Conservation (phyloP, 2,797 vertebrate species). For the Xiphophorus birchmanni region DNA sequence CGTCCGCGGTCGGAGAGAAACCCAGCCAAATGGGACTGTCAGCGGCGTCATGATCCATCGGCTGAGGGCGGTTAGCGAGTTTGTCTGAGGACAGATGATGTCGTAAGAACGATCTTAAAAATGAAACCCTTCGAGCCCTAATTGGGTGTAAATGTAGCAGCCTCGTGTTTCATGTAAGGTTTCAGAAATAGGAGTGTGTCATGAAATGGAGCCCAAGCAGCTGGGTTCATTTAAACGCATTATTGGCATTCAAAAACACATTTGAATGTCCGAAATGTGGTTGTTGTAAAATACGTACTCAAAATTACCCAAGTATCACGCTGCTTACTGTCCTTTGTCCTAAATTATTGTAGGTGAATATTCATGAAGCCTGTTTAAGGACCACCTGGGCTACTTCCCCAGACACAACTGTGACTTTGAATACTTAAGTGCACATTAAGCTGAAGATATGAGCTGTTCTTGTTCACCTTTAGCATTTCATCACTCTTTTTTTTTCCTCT, state of each 20-base stretch:
- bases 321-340: not conserved
- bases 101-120: not conserved
- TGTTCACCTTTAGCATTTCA: not conserved
- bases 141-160: not conserved
- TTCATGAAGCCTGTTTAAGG: slow-evolving; percentile 14
- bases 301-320: not conserved
- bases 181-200: not conserved
- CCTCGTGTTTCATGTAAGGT: not conserved
- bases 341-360: slow-evolving; percentile 36
- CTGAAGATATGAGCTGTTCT: not conserved
- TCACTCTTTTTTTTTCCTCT: not conserved
- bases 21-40: slow-evolving; percentile 8
- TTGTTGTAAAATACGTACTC: not conserved
- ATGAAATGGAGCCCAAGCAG: not conserved
- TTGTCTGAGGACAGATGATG: not conserved
- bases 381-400: not conserved
- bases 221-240: not conserved
- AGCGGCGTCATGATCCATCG: not conserved
- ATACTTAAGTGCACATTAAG: slow-evolving; percentile 3
- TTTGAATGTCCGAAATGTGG: not conserved
- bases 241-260: not conserved
- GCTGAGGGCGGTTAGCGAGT: slow-evolving; percentile 3
- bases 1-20: not conserved
- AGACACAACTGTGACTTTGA: slow-evolving; percentile 2
- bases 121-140: not conserved